Evolutionary conservation across 2,113 vertebrate genomes (phyloP).

Genomic region (Heliornis fulica): DNA sequence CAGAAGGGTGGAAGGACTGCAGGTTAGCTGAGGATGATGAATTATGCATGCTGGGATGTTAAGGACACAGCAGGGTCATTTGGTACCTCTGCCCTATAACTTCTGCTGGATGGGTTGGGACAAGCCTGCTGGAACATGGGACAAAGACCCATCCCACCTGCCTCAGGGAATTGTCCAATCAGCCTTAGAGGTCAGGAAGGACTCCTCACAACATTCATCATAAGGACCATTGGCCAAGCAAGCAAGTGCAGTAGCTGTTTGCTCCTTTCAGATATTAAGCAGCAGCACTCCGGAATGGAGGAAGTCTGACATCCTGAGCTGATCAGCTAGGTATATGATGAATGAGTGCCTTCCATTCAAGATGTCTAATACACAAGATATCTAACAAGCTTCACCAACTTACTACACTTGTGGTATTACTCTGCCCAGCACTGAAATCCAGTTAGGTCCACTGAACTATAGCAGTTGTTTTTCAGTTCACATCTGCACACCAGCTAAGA

Average conservation of each 20-base stretch:
- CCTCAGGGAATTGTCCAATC: not conserved
- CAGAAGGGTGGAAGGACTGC: constrained; percentile 31
- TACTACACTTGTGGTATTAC: not conserved
- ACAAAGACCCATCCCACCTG: not conserved
- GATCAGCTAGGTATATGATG: not conserved
- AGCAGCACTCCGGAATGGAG: not conserved
- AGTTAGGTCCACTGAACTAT: not conserved
- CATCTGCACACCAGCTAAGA: not conserved
- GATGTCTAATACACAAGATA: not conserved
- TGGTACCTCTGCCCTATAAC: not conserved
- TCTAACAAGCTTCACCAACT: not conserved
- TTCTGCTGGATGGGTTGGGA: not conserved
- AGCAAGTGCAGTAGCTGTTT: not conserved
- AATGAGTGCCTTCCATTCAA: not conserved
- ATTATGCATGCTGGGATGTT: not conserved
- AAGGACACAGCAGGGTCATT: not conserved
- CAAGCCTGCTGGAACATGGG: not conserved
- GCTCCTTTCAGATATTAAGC: not conserved
- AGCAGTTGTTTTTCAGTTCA: not conserved
- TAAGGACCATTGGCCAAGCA: not conserved
- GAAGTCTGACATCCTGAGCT: not conserved
- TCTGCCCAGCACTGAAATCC: not conserved
- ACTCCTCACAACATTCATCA: not conserved
- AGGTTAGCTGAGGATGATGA: constrained; percentile 33
- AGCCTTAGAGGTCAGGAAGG: not conserved